These are phyloP conservation scores for Drosophila teissieri DNA, from an alignment of 1,140 invertebrate species.

Conservation along the genomic window DNA sequence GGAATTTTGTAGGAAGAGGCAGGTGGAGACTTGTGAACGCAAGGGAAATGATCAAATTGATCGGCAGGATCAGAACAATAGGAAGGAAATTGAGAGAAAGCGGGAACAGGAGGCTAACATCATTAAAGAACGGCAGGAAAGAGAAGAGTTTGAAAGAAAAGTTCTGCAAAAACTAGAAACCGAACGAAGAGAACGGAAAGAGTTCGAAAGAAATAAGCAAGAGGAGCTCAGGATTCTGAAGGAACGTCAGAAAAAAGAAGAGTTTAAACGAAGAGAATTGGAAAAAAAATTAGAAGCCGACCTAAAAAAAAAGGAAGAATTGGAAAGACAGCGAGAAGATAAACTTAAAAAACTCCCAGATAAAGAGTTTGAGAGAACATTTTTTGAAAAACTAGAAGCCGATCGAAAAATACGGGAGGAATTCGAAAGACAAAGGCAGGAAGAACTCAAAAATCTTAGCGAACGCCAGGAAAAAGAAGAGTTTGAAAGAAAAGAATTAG, in stretches of 20 bases:
- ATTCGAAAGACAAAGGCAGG: not conserved
- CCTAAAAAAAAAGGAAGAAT: not conserved
- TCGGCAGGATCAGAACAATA: not conserved
- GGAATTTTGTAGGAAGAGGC: not conserved
- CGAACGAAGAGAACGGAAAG: not conserved
- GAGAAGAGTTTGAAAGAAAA: slow-evolving; percentile 1
- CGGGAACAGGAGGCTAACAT: not conserved
- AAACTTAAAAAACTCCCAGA: not conserved
- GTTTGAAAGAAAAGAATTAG: not conserved
- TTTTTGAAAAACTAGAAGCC: not conserved
- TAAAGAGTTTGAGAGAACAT: not conserved
- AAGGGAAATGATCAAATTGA: not conserved
- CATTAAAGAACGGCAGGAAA: not conserved
- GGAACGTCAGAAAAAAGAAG: slow-evolving; percentile 1
- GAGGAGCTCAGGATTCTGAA: not conserved
- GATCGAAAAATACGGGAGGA: not conserved
- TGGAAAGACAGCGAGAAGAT: not conserved
- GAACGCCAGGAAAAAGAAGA: not conserved
- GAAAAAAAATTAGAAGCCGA: not conserved
- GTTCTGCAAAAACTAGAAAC: not conserved
- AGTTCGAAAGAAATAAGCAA: not conserved
- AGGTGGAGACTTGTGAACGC: too few species aligned
- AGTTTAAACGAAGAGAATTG: not conserved
- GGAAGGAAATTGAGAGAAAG: not conserved
- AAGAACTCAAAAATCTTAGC: not conserved